Base-by-base conservation (phyloP, 2,113 vertebrate genomes). In the Xiphophorus hellerii region DNA sequence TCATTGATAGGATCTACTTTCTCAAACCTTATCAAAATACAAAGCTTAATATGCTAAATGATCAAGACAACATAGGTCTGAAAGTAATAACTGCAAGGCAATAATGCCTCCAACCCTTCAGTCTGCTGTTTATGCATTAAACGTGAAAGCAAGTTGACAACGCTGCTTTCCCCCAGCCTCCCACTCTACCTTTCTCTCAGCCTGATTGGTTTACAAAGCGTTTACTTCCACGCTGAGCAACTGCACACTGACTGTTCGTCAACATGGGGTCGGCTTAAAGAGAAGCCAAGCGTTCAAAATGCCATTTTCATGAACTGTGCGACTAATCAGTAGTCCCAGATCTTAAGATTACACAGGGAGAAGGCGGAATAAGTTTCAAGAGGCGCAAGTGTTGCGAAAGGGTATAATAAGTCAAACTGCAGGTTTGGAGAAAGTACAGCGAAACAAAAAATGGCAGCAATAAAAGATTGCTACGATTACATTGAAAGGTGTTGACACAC, bases 401-500 rank as follows among this genome's bases (percentile, higher is more conserved):
- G 63, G 63, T 51, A 37, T 1, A 0, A 77, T 69, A 69, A 80
- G 78, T 69, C 66, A 74, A 62, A 42, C 2, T 1, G 35, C 27
- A 69, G 74, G 20, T 31, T 81, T 20, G 22, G 44, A 28, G 48
- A 28, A 27, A 69, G 31, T 4, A 39, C 22, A 70, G 66, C 39
- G 28, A 54, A 64, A 28, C 27, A 51, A 15, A 81, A 81, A 25
- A 66, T 63, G 30, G n/a, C 22, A n/a, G 27, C 69, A 64, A 73
- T 31, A 48, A 48, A 20, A 82, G 29, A 66, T 14, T 37, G 42
- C 31, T 66, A 28, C 78, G 71, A 80, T 78, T 83, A 60, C 77
- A 42, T 54, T 9, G 62, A 65, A n/a, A 70, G 77, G 37, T 77
- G 39, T n/a, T 77, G 66, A 77, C 71, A 83, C 44, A 30, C n/a